Conservation (phyloP, 2,797 vertebrate genomes). For the Centroberyx gerrardi region DNA sequence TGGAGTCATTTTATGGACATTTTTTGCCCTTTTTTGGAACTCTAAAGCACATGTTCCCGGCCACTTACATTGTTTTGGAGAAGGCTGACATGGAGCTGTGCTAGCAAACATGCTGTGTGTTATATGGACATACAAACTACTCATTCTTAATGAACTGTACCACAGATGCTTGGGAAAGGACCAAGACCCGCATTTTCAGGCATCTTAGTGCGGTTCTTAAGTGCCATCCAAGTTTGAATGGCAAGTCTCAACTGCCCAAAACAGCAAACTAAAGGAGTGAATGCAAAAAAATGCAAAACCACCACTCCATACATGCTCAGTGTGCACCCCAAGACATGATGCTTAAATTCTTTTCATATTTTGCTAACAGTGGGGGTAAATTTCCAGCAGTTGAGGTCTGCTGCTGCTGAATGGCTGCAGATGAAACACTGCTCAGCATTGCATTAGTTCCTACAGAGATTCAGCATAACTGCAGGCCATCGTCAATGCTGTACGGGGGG, state of each 20-base stretch:
- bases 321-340: slow-evolving; percentile 28
- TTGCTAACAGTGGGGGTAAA: background rate
- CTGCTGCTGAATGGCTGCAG: slow-evolving; percentile 55
- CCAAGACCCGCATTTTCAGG: too few species aligned
- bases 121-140: too few species aligned
- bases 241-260: slow-evolving; percentile 11
- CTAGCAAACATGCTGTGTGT: too few species aligned
- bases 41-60: too few species aligned
- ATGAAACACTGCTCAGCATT: slow-evolving; percentile 60
- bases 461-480: slow-evolving; percentile 42
- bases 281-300: background rate
- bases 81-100: too few species aligned
- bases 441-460: slow-evolving; percentile 45
- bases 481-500: slow-evolving; percentile 36
- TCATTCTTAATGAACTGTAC: too few species aligned
- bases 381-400: slow-evolving; percentile 57
- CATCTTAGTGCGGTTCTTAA: background rate
- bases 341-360: slow-evolving; percentile 44
- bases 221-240: background rate
- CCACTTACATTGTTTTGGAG: too few species aligned
- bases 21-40: too few species aligned
- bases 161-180: too few species aligned
- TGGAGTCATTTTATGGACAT: too few species aligned
- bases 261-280: background rate
- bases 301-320: background rate